Percentiles rank a stretch among this genome's conserved stretches.
These are phyloP conservation scores for Aphodius sticticus DNA, from an alignment of 2,888 invertebrate species.

Conservation along the genomic window DNA sequence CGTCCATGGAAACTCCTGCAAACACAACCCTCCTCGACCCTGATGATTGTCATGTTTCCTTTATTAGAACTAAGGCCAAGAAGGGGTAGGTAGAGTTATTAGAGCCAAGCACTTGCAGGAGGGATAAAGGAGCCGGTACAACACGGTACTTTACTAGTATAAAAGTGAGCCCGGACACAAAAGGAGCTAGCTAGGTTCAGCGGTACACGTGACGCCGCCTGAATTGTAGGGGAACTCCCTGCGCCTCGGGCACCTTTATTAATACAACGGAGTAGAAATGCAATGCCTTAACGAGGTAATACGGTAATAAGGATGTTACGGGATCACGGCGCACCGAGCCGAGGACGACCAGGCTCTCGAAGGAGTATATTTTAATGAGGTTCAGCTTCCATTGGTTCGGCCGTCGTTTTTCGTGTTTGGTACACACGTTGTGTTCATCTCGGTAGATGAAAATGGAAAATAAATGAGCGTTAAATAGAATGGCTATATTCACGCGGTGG, in stretches of 20 bases:
- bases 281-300: slow-evolving; percentile 4
- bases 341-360: neutral
- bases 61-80: neutral
- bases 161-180: neutral
- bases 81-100: neutral
- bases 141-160: neutral
- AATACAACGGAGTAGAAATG: neutral
- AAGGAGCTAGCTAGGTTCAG: neutral
- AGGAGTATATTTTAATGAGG: neutral
- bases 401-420: neutral
- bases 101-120: neutral
- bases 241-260: neutral
- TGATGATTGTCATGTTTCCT: neutral
- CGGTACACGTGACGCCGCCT: neutral
- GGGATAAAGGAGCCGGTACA: neutral
- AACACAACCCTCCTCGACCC: neutral
- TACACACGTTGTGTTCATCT: neutral
- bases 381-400: neutral
- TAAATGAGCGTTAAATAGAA: no score
- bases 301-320: neutral
- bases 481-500: no score
- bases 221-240: neutral
- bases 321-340: neutral
- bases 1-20: neutral
- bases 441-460: no score